Evolutionary conservation across 1,140 invertebrate genomes (phyloP).

Genomic region (Caenorhabditis inopinata): DNA sequence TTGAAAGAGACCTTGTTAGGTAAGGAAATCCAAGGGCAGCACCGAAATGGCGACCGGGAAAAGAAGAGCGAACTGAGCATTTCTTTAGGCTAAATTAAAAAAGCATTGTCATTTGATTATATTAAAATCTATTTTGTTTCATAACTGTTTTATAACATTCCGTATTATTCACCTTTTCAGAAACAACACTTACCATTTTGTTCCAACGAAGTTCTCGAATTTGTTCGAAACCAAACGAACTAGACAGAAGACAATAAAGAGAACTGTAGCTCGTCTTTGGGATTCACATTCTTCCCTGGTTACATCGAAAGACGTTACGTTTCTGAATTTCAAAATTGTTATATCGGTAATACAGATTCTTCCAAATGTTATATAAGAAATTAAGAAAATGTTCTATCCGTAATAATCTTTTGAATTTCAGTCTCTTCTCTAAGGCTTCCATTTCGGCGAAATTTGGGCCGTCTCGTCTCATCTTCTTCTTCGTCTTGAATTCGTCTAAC

Average conservation of each 20-base stretch:
- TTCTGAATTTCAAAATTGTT: background rate
- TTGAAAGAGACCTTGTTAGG: slow-evolving; percentile 14
- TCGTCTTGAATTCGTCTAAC: no score
- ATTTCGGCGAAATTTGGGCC: no score
- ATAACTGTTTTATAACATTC: no score
- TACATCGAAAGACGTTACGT: background rate
- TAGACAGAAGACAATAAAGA: slow-evolving; percentile 39
- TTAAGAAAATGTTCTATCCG: no score
- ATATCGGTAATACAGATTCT: background rate
- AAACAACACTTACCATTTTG: slow-evolving; percentile 17
- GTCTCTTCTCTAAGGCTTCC: no score
- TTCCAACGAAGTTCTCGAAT: slow-evolving; percentile 20
- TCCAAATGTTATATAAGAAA: no score
- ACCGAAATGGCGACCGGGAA: slow-evolving; percentile 30
- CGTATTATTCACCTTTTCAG: no score
- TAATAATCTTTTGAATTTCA: no score
- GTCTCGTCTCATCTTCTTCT: no score
- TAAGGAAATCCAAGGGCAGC: slow-evolving; percentile 35
- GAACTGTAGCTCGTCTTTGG: slow-evolving; percentile 11
- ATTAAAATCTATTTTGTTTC: no score
- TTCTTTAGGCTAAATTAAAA: background rate
- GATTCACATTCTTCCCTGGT: slow-evolving; percentile 15
- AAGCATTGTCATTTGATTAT: no score
- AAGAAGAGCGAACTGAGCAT: background rate
- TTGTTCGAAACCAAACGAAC: slow-evolving; percentile 33